Evolutionary conservation across 2,888 invertebrate species (phyloP).

Genomic region (Ochlodes sylvanus): DNA sequence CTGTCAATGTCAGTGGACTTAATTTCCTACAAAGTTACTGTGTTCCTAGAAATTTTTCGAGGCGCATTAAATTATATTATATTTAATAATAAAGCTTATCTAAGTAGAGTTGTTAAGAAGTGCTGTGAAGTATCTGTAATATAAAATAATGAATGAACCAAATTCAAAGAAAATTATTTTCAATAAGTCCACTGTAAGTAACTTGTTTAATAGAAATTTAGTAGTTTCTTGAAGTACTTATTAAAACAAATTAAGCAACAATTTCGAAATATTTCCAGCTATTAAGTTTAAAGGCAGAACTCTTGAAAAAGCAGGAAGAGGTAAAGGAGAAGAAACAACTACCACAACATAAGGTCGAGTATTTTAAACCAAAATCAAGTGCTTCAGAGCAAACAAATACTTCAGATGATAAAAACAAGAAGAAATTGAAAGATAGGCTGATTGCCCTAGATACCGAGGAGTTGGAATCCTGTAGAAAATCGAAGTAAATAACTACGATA

Average conservation of each 20-base stretch:
- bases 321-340: conserved; percentile 87
- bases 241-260: no score
- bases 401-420: conserved; percentile 58
- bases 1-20: no score
- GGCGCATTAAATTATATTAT: no score
- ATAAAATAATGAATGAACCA: conserved; percentile 62
- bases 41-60: no score
- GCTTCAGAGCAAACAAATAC: conserved; percentile 60
- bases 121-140: no score
- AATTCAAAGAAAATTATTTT: conserved; percentile 75
- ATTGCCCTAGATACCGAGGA: conserved; percentile 72
- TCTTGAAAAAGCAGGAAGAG: conserved; percentile 94
- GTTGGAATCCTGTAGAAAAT: conserved; percentile 76
- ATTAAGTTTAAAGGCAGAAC: conserved; percentile 95
- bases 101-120: no score
- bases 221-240: no score
- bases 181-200: conserved; percentile 83
- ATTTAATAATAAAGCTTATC: no score
- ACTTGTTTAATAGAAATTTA: background rate
- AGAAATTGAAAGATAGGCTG: conserved; percentile 65
- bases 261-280: conserved; percentile 62
- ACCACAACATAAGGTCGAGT: conserved; percentile 81
- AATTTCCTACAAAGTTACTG: no score
- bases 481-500: conserved; percentile 63
- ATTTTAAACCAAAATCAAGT: conserved; percentile 66